Conservation (phyloP, 1,140 invertebrate species). For the Drosophila arizonae region DNA sequence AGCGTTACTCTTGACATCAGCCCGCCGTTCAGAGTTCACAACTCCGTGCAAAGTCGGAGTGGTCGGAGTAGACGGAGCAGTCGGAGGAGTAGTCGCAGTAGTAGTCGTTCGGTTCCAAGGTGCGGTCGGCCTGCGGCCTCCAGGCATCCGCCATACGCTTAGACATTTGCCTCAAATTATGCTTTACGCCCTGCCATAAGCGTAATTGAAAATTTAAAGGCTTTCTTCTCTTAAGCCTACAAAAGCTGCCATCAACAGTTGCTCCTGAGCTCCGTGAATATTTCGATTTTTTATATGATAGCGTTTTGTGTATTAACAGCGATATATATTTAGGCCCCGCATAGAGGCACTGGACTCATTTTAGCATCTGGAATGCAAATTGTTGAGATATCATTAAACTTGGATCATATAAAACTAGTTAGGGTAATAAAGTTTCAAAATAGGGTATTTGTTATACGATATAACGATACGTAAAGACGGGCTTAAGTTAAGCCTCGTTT, state of each 20-base stretch:
- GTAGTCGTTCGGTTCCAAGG: too few species aligned
- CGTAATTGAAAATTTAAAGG: constrained; percentile 71
- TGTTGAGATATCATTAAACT: too few species aligned
- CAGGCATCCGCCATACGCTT: constrained; percentile 17
- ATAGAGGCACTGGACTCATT: too few species aligned
- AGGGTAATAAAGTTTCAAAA: too few species aligned
- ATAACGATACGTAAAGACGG: too few species aligned
- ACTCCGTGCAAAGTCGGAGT: neutral
- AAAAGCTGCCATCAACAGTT: neutral
- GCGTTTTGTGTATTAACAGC: neutral
- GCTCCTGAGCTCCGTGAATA: neutral
- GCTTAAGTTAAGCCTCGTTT: too few species aligned
- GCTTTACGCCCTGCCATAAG: constrained; percentile 77
- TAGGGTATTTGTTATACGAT: too few species aligned
- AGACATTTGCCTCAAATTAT: constrained; percentile 72
- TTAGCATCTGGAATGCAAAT: too few species aligned
- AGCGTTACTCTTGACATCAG: constrained; percentile 52
- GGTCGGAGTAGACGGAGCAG: too few species aligned
- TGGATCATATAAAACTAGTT: too few species aligned
- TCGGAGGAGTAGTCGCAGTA: too few species aligned
- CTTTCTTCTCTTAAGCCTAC: neutral
- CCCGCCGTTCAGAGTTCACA: neutral
- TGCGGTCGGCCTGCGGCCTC: constrained; percentile 1
- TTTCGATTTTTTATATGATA: neutral
- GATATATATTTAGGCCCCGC: too few species aligned